Conservation (phyloP, 2,888 invertebrate genomes). For the Dicycla oo region DNA sequence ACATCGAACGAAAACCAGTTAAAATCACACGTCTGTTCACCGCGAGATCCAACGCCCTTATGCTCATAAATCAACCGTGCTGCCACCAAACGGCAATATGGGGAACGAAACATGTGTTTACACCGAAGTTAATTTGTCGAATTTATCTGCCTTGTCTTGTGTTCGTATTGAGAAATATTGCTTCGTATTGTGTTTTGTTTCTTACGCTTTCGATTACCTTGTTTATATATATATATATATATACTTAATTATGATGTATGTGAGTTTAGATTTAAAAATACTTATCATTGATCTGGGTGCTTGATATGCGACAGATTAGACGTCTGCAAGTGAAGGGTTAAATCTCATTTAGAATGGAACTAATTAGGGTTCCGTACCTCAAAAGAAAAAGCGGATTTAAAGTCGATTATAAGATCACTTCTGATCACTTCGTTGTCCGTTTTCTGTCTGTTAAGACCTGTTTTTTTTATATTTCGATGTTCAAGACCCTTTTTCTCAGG, state of each 20-base stretch:
- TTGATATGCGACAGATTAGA: too few species aligned
- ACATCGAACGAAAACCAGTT: constrained; percentile 68
- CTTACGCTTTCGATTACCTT: constrained; percentile 66
- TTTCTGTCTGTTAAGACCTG: too few species aligned
- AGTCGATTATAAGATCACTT: too few species aligned
- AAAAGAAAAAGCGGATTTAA: too few species aligned
- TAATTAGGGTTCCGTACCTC: too few species aligned
- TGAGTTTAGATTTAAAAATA: constrained; percentile 1
- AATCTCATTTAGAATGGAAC: background rate
- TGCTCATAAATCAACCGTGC: constrained; percentile 87
- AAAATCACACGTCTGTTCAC: constrained; percentile 73
- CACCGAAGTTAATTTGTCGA: constrained; percentile 90
- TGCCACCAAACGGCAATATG: constrained; percentile 88
- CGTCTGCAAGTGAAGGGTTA: constrained; percentile 1
- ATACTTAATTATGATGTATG: constrained; percentile 50
- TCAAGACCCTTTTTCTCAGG: too few species aligned
- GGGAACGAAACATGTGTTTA: constrained; percentile 90
- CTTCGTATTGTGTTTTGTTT: constrained; percentile 69
- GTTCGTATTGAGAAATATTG: constrained; percentile 88
- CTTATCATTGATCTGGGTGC: background rate
- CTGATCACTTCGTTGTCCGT: too few species aligned
- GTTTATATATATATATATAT: too few species aligned
- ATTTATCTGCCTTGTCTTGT: constrained; percentile 88
- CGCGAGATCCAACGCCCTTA: constrained; percentile 76
- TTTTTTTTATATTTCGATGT: too few species aligned